phyloP scores from a whole-genome alignment of 2,888 invertebrate genomes.

The Zele albiditarsus region DNA sequence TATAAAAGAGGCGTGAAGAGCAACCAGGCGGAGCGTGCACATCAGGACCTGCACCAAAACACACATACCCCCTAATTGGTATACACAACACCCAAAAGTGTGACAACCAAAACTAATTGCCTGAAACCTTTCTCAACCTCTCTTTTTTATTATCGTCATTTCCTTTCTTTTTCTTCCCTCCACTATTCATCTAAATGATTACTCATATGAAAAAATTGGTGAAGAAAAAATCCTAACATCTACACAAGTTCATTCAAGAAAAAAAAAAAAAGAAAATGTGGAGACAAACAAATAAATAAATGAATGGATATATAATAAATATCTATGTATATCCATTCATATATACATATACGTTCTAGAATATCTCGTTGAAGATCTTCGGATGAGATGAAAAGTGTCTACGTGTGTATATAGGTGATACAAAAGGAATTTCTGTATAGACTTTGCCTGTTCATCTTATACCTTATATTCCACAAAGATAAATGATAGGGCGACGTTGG shows the following conservation, averaged over 20 bases:
- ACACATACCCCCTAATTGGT: not conserved
- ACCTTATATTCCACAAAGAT: constrained; percentile 50
- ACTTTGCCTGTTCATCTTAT: constrained; percentile 47
- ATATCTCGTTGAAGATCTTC: constrained; percentile 32
- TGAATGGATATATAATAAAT: too few species aligned
- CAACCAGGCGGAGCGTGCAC: constrained; percentile 1
- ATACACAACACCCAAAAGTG: not conserved
- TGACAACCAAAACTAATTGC: constrained; percentile 6
- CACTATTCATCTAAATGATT: not conserved
- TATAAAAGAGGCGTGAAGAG: not conserved
- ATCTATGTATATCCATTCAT: constrained; percentile 34
- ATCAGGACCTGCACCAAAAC: not conserved
- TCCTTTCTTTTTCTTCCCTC: not conserved
- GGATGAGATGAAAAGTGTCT: constrained; percentile 51
- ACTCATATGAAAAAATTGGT: not conserved
- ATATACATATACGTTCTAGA: constrained; percentile 28
- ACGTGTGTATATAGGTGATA: constrained; percentile 40
- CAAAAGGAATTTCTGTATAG: constrained; percentile 50
- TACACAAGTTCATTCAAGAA: not conserved
- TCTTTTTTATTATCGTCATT: constrained; percentile 40
- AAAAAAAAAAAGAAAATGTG: not conserved
- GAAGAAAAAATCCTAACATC: not conserved
- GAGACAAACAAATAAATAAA: not conserved
- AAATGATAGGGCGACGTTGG: constrained; percentile 51
- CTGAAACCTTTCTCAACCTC: not conserved